Evolutionary conservation across 2,888 invertebrate species (phyloP).

Genomic region (Cecidostiba fungosa): DNA sequence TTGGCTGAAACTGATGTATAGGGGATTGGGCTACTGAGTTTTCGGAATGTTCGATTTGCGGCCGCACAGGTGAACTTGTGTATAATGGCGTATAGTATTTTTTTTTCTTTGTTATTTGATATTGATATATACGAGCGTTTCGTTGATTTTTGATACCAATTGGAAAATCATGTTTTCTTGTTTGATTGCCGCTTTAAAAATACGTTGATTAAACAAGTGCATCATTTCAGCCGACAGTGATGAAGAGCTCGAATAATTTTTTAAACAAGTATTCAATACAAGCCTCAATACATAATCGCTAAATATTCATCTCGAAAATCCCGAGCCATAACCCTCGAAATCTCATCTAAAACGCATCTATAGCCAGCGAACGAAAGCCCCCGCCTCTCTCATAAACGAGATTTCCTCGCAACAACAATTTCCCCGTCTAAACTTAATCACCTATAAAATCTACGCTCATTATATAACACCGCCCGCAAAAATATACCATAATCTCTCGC

Average conservation of each 20-base stretch:
- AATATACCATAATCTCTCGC: not conserved
- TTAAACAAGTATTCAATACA: not conserved
- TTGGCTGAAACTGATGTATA: not conserved
- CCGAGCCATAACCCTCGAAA: not conserved
- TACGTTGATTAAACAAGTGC: no score
- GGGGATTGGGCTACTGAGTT: constrained; percentile 8
- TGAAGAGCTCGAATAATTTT: no score
- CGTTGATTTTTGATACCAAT: no score
- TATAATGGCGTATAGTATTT: no score
- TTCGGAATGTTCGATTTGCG: constrained; percentile 39
- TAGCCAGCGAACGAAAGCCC: not conserved
- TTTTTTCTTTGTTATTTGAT: no score
- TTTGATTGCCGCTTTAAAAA: no score
- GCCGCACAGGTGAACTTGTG: no score
- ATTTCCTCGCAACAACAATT: constrained; percentile 43
- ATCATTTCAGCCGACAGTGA: no score
- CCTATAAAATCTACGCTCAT: constrained; percentile 43
- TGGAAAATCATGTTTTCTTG: no score
- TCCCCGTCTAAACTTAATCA: constrained; percentile 33
- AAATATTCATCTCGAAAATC: not conserved
- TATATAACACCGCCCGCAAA: not conserved
- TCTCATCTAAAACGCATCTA: not conserved
- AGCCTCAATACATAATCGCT: not conserved
- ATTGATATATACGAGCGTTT: no score
- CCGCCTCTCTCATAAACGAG: constrained; percentile 1